These are phyloP conservation scores for Micrasema minimum DNA, from an alignment of 1,140 invertebrate species.

Conservation along the genomic window DNA sequence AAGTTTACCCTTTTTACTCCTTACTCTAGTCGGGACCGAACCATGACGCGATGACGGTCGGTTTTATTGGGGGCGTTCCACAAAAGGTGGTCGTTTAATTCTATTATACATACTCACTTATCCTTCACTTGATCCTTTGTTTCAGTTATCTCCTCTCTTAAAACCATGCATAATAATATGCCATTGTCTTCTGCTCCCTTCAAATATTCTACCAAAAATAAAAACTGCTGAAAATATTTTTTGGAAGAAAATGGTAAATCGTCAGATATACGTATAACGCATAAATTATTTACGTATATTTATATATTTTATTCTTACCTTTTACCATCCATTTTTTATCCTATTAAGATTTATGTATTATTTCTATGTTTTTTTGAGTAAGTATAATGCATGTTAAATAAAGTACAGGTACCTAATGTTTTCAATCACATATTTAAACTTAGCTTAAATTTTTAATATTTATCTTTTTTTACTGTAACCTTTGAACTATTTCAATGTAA, in stretches of 20 bases:
- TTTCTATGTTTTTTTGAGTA: too few species aligned
- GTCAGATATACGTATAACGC: background rate
- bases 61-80: conserved; percentile 42
- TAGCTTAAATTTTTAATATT: too few species aligned
- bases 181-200: background rate
- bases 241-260: background rate
- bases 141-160: conserved; percentile 28
- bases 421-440: too few species aligned
- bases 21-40: background rate
- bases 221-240: too few species aligned
- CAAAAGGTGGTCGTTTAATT: conserved; percentile 39
- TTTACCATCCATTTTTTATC: too few species aligned
- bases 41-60: conserved; percentile 46
- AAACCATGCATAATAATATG: conserved; percentile 28
- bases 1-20: background rate
- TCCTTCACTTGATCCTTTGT: conserved; percentile 30
- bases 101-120: conserved; percentile 40
- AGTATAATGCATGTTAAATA: too few species aligned
- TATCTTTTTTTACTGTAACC: too few species aligned
- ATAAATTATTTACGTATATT: too few species aligned
- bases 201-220: conserved; percentile 1
- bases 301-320: too few species aligned
- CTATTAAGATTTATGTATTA: too few species aligned
- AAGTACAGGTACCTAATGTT: too few species aligned
- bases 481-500: too few species aligned